A percentile compares a stretch with the other conserved stretches of the same genome.
Evolutionary conservation across 2,888 invertebrate species (phyloP).

Genomic region (Notocelia uddmanniana): DNA sequence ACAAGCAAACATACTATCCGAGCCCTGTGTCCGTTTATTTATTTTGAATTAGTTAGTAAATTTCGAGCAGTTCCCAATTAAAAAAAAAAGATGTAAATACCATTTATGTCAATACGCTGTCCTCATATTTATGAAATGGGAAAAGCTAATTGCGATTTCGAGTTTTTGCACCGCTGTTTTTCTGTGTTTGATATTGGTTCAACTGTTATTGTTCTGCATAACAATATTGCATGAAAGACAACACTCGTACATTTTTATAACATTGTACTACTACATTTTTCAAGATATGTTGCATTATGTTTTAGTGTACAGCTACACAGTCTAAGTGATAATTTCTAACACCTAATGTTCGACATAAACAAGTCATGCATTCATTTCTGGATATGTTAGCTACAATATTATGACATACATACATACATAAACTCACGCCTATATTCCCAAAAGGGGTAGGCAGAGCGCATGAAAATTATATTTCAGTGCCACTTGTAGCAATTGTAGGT

Average conservation of each 20-base stretch:
- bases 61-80: background rate
- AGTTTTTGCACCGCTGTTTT: background rate
- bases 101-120: background rate
- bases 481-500: too few relatives aligned
- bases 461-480: too few relatives aligned
- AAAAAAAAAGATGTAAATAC: background rate
- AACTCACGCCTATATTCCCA: too few relatives aligned
- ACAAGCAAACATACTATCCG: too few relatives aligned
- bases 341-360: too few relatives aligned
- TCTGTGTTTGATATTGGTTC: background rate
- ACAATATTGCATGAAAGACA: background rate
- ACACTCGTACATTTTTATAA: background rate
- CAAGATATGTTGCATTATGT: background rate
- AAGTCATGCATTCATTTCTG: too few relatives aligned
- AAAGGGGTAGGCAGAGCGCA: too few relatives aligned
- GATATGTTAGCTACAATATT: too few relatives aligned
- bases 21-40: background rate
- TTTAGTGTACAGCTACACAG: background rate
- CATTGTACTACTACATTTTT: background rate
- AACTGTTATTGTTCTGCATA: constrained; percentile 24
- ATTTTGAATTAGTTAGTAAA: background rate
- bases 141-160: background rate
- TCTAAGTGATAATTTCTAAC: too few relatives aligned
- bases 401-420: too few relatives aligned
- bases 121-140: background rate